These are phyloP conservation scores for Ataeniobius toweri DNA, from an alignment of 2,797 vertebrate species.

Conservation along the genomic window DNA sequence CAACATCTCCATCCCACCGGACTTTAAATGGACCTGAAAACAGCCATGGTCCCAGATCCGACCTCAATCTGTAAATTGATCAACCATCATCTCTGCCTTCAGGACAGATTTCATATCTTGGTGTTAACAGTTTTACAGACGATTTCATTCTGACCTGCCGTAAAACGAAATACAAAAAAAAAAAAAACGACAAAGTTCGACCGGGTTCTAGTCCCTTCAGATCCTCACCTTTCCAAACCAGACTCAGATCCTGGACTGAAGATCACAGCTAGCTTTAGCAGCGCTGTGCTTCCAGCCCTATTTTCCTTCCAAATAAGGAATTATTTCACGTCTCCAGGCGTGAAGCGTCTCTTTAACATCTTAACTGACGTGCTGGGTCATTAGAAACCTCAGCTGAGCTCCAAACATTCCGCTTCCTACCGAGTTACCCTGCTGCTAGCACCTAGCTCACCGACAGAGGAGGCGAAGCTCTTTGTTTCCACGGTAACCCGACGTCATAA, in stretches of 20 bases:
- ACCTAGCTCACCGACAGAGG: not conserved
- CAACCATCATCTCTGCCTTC: too few species aligned
- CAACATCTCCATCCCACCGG: constrained; percentile 11
- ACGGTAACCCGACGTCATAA: constrained; percentile 53
- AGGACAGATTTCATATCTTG: not conserved
- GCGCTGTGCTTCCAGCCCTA: not conserved
- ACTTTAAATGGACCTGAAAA: not conserved
- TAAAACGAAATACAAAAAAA: not conserved
- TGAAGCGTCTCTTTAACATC: not conserved
- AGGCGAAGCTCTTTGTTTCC: constrained; percentile 37
- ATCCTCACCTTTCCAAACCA: not conserved
- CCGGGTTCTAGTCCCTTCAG: not conserved
- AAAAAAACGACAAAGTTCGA: not conserved
- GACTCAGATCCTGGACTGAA: not conserved
- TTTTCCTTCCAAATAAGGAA: not conserved
- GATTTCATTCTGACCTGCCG: not conserved
- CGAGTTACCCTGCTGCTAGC: not conserved
- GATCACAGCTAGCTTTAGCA: not conserved
- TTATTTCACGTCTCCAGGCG: not conserved
- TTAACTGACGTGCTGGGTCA: not conserved
- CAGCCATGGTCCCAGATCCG: not conserved
- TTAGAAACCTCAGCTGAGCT: not conserved
- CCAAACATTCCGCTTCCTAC: too few species aligned
- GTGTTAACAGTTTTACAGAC: not conserved
- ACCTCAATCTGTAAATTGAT: not conserved